A percentile compares a stretch with the other conserved stretches of the same genome.
Conservation (phyloP, 2,797 vertebrate species). For the Typhlichthys eigenmanni region DNA sequence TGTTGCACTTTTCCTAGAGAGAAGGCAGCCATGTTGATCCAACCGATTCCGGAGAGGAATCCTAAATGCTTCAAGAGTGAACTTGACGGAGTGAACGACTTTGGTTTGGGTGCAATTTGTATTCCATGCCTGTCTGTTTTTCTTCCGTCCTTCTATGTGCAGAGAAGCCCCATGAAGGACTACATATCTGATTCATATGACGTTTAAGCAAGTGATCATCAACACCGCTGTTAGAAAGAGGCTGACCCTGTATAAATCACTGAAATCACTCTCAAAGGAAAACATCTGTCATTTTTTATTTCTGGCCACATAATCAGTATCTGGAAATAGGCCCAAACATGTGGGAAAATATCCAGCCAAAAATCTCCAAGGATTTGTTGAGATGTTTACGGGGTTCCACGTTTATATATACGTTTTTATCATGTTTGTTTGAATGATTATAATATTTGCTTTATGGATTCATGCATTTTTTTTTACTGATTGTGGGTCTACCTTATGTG, state of each 20-base stretch:
- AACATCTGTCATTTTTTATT: slow-evolving; percentile 76
- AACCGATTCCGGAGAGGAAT: slow-evolving; percentile 19
- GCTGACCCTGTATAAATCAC: slow-evolving; percentile 30
- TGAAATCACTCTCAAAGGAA: slow-evolving; percentile 52
- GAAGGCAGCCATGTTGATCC: slow-evolving; percentile 40
- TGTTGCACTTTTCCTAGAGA: background rate
- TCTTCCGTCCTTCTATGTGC: slow-evolving; percentile 6
- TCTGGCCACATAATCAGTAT: slow-evolving; percentile 51
- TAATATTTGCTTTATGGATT: slow-evolving; percentile 18
- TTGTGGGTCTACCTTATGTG: slow-evolving; percentile 20
- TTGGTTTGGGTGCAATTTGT: slow-evolving; percentile 25
- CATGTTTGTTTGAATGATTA: background rate
- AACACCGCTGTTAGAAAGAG: slow-evolving; percentile 38
- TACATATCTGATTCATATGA: slow-evolving; percentile 24
- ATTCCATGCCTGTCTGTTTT: slow-evolving; percentile 24
- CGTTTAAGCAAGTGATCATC: slow-evolving; percentile 31
- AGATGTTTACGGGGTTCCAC: slow-evolving; percentile 54
- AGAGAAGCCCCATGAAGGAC: slow-evolving; percentile 17
- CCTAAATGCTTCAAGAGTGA: slow-evolving; percentile 38
- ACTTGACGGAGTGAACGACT: slow-evolving; percentile 35
- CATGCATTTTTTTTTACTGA: background rate
- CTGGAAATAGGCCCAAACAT: slow-evolving; percentile 64
- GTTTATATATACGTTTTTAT: slow-evolving; percentile 20
- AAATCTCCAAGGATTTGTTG: slow-evolving; percentile 58
- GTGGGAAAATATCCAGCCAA: slow-evolving; percentile 62